Base-by-base conservation (phyloP, 2,888 invertebrate species). In the Lampropteryx suffumata region DNA sequence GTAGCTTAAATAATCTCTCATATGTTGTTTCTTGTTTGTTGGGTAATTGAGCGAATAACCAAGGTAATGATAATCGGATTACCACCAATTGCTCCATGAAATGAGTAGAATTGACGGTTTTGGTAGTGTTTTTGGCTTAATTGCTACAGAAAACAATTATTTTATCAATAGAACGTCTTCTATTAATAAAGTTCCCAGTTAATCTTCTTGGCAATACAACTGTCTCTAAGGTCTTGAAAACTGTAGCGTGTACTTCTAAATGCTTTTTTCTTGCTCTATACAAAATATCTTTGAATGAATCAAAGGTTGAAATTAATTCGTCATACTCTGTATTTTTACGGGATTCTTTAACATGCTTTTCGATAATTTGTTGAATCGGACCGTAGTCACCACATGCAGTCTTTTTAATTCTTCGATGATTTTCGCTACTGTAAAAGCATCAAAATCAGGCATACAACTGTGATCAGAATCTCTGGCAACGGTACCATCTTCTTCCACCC, bases 301-400 rank as follows among this genome's bases (percentile, higher is more conserved):
- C 32, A 41, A 41, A 41, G 26, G 32, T 32, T 32, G 41, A 32
- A 41, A 41, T 41, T 41, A 40, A 11, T 40, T 21, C 40, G 21
- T 40, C 40, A 30, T 40, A 30, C 17, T 40, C 40, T 40, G 40
- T 40, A 40, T 40, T 40, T 40, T 40, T 40, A 40, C 40, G 40
- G 40, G 30, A 40, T n/a, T n/a, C n/a, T n/a, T n/a, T n/a, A n/a
- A n/a, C n/a, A n/a, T n/a, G n/a, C n/a, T n/a, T n/a, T n/a, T 30
- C 30, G 30, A 40, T 30, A 40, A 40, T 40, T 40, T 40, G 40
- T 40, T 40, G 40, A 30, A 40, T 40, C 30, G 30, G 40, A 29
- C 40, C 40, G 29, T 40, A 40, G 29, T 30, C 40, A 39, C 28
- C 39, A n/a, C n/a, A n/a, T n/a, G n/a, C n/a, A n/a, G n/a, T n/a